These are phyloP conservation scores for Tetragonisca angustula DNA, from an alignment of 2,888 invertebrate genomes.

Conservation along the genomic window DNA sequence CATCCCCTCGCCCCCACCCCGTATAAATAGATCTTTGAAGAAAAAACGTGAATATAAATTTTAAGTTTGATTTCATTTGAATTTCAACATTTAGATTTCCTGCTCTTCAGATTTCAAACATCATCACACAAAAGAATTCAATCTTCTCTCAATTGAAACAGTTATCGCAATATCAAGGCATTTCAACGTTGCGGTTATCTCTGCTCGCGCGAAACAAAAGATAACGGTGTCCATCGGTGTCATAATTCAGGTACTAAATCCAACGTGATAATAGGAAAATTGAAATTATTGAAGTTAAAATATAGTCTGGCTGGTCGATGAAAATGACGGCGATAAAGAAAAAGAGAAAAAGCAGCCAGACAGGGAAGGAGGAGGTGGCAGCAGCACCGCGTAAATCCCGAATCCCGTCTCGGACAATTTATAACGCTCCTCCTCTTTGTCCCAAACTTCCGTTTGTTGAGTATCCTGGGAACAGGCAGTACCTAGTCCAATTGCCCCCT, in stretches of 20 bases:
- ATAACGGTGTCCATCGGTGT: not conserved
- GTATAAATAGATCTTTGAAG: not conserved
- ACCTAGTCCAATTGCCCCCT: conserved; percentile 56
- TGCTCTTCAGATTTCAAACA: not conserved
- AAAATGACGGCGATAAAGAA: conserved; percentile 33
- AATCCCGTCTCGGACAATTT: conserved; percentile 64
- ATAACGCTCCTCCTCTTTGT: conserved; percentile 68
- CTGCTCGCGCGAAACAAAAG: not conserved
- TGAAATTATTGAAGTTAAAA: not conserved
- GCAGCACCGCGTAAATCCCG: conserved; percentile 60
- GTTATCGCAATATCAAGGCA: not conserved
- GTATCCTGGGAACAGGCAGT: conserved; percentile 62
- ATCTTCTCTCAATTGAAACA: not conserved
- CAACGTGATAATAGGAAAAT: not conserved
- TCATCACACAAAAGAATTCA: not conserved
- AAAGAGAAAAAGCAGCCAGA: conserved; percentile 30
- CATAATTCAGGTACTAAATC: not conserved
- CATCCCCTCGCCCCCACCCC: too few species aligned
- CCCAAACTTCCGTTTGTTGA: conserved; percentile 62
- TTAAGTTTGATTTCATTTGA: not conserved
- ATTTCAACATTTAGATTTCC: not conserved
- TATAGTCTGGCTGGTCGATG: conserved; percentile 4
- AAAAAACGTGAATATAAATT: not conserved
- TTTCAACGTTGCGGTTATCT: too few species aligned
- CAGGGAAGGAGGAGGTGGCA: not conserved